Base-by-base conservation (phyloP, 2,888 invertebrate genomes). In the Dicyrtomina minuta region DNA sequence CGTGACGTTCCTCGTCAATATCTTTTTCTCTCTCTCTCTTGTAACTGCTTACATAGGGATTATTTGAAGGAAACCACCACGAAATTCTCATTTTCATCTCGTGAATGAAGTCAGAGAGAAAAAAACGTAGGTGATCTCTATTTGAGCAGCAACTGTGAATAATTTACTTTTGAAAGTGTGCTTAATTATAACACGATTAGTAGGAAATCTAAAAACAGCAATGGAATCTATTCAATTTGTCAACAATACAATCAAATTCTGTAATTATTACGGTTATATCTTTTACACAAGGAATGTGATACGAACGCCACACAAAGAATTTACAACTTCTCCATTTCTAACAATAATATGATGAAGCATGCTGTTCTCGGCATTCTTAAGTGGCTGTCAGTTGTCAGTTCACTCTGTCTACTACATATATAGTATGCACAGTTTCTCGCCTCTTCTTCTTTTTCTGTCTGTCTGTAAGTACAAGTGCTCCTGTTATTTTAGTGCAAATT, bases 171-270 rank as follows among this genome's bases (percentile, higher is more conserved):
- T 49, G 49, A 62, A 62, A 62, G 62, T 62, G 20, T 49, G 49
- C 62, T 62, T 49, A 62, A 62, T 62, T 62, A 62, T 62, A 62
- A 62, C 62, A 62, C 62, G 62, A 62, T 61, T 59, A 59, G 27
- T 39, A 51, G 51, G 8, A 51, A 22, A 3, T 33, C 33, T 33
- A 33, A 33, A 33, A 33, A 8, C 33, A 33, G 33, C 33, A 33
- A 33, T 5, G 33, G 33, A n/a, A 33, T 33, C 33, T 33, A 33
- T 33, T 33, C 33, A 33, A 33, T 33, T 33, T 33, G 33, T 33
- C 33, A 33, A 3, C 33, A 33, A 33, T 33, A 33, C 33, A 33
- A 33, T 33, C 33, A 33, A 33, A 33, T 33, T 33, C 33, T 33
- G 33, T 33, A 33, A 33, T 33, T 33, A 33, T 33, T 33, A 33